Evolutionary conservation across 2,797 vertebrate species (phyloP).

Genomic region (Sebastolobus altivelis): DNA sequence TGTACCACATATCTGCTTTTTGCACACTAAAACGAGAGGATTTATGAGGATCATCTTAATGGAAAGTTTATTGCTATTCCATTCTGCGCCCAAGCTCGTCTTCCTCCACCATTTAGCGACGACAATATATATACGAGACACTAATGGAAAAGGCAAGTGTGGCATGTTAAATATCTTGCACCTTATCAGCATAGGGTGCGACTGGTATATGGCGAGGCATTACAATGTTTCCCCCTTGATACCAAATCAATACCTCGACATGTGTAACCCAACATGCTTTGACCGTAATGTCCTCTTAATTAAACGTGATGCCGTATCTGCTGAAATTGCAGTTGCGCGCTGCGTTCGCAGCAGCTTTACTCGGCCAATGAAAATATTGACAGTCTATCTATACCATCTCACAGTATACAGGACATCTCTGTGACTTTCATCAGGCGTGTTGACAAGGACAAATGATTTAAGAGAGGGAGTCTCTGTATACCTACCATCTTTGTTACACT

Average conservation of each 20-base stretch:
- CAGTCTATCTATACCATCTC: slow-evolving; percentile 31
- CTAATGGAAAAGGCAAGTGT: slow-evolving; percentile 54
- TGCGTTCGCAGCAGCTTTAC: neutral
- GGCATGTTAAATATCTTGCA: slow-evolving; percentile 41
- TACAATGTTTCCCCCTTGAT: slow-evolving; percentile 52
- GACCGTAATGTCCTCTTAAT: slow-evolving; percentile 72
- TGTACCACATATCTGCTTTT: slow-evolving; percentile 41
- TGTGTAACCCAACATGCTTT: slow-evolving; percentile 62
- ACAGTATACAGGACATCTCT: neutral
- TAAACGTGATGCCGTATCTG: slow-evolving; percentile 61
- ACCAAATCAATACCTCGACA: slow-evolving; percentile 73
- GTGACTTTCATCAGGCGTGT: slow-evolving; percentile 36
- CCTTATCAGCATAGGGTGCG: slow-evolving; percentile 24
- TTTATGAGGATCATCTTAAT: slow-evolving; percentile 48
- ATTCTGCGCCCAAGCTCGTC: slow-evolving; percentile 24
- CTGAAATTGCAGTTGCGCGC: slow-evolving; percentile 45
- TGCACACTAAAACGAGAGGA: slow-evolving; percentile 33
- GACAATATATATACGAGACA: slow-evolving; percentile 32
- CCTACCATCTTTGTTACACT: neutral
- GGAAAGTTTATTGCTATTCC: slow-evolving; percentile 61
- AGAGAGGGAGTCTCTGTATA: neutral
- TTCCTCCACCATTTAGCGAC: slow-evolving; percentile 32
- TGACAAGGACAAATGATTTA: slow-evolving; percentile 47
- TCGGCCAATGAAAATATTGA: slow-evolving; percentile 35
- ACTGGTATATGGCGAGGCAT: slow-evolving; percentile 48